Evolutionary conservation across 2,888 invertebrate genomes (phyloP), one percentile per base, ranked within the genome.

Genomic region (Tetragonula carbonaria): DNA sequence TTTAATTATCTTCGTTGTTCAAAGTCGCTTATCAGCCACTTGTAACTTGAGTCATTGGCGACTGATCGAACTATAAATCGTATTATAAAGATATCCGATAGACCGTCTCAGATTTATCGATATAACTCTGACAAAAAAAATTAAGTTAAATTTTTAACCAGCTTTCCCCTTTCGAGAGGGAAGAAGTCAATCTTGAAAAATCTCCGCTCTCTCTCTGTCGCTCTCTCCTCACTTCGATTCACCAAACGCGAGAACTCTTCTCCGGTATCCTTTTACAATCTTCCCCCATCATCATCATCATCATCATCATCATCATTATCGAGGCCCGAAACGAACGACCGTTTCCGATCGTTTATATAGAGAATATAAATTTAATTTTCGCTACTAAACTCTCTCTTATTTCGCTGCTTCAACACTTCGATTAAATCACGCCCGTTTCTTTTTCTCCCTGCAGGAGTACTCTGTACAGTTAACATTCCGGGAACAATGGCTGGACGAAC

Each of bases 391-490:
- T 23, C 6, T 4, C 50, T 0, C 6, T 33, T 33, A 28, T 33
- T 33, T 33, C n/a, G n/a, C 3, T 0, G 5, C 6, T 59, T 63
- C 51, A 6, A 28, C 28, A 28, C 28, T 16, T n/a, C 65, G 14
- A 57, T 33, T 84, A 62, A 84, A 79, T 63, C 59, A 18, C 14
- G 28, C 23, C 4, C 21, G 18, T 66, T 38, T 83, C 28, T 85
- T 68, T 78, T 38, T 50, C 72, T 51, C 53, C 72, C 96, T 96
- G 92, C 96, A 98, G 98, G 99, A 99, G 96, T 99, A 99, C 96
- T 98, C 98, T 94, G 98, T 99, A 93, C 99, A 99, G 95, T 96
- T 99, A 94, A 99, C 99, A 91, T 99, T 99, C 96, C 97, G 99
- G 95, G 99, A 99, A 95, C 98, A 99, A 95, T 99, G 99, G 99